Conservation (phyloP, 2,113 vertebrate genomes). For the human region GRCh38 chr9:16082001-16082500, state of each 20-base stretch:
- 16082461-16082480: slow-evolving; percentile 12
- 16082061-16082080: slow-evolving; percentile 18
- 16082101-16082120: neutral
- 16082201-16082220: slow-evolving; percentile 5
- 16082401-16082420: slow-evolving; percentile 24
- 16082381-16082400: neutral
- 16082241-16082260: neutral
- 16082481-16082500: neutral
- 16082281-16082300: slow-evolving; percentile 35
- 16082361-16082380: neutral
- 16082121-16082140: neutral
- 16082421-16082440: neutral
- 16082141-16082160: neutral
- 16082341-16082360: neutral
- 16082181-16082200: neutral
- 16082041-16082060: neutral
- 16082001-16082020: neutral
- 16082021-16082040: neutral
- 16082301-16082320: slow-evolving; percentile 50
- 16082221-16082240: neutral
- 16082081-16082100: neutral
- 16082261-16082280: neutral
- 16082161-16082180: neutral
- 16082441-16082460: neutral
- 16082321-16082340: neutral